Percentiles rank a stretch among this genome's conserved stretches.
These are phyloP conservation scores for Apostichopus japonicus DNA, from an alignment of 35 echinoderm and acorn worm species.

Conservation along the genomic window DNA sequence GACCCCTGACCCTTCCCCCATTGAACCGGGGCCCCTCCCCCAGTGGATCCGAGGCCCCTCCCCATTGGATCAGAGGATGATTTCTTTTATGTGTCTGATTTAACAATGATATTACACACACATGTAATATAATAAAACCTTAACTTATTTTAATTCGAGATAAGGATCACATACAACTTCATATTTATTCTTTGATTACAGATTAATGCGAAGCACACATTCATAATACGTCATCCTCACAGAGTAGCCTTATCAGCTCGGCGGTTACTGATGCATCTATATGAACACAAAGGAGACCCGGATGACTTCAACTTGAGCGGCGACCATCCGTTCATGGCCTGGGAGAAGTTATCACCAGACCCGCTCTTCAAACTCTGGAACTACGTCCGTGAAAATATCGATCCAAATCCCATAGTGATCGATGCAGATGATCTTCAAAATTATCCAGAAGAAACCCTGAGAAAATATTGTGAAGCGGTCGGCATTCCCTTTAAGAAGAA, in stretches of 20 bases:
- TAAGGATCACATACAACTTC: no score
- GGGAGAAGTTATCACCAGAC: slow-evolving; percentile 42
- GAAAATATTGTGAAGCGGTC: slow-evolving; percentile 69
- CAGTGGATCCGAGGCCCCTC: no score
- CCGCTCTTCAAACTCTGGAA: slow-evolving; percentile 27
- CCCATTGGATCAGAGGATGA: no score
- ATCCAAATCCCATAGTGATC: slow-evolving; percentile 44
- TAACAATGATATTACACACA: no score
- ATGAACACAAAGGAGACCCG: background rate
- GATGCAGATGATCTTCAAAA: slow-evolving; percentile 51
- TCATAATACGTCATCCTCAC: slow-evolving; percentile 19
- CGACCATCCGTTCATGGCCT: slow-evolving; percentile 36
- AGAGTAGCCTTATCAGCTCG: background rate
- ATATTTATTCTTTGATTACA: background rate
- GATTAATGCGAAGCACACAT: slow-evolving; percentile 30
- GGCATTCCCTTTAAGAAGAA: slow-evolving; percentile 60
- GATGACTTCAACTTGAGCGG: slow-evolving; percentile 11
- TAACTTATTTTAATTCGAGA: no score
- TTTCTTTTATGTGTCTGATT: no score
- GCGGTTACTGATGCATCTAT: background rate
- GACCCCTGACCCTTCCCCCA: no score
- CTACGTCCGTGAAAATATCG: slow-evolving; percentile 38
- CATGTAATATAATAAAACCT: no score
- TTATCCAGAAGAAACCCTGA: slow-evolving; percentile 68
- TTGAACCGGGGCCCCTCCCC: no score